Evolutionary conservation across 2,888 invertebrate species (phyloP), one percentile per base, ranked within the genome.

Genomic region (Hololepta plana): DNA sequence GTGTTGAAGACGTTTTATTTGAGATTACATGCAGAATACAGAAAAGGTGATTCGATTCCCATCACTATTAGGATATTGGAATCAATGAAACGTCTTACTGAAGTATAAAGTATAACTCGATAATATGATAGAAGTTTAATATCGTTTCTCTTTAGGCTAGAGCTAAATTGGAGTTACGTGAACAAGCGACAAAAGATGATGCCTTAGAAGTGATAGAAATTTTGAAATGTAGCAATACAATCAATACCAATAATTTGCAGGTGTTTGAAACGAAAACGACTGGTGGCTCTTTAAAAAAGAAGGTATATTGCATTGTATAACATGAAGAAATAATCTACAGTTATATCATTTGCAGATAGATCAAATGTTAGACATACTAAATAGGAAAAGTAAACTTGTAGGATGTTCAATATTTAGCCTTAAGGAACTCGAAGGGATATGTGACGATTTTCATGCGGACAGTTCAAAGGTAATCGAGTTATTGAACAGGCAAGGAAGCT

Each of bases 61-160:
- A 73, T 91, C 17, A 91, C 88, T 2, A 76, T 76, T 0, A 47
- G 93, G 23, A 91, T 93, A 47, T 59, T 93, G 6, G 84, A 90
- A 54, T 90, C 87, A 1, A 64, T 93, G 33, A 76, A 90, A 32
- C 59, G 88, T 40, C 58, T 93, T 9, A 77, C 88, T 10, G 72
- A 77, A 59, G 74, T 71, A 45, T 38, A n/a, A n/a, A n/a, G n/a
- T n/a, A 26, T 32, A 28, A 12, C 6, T 10, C 8, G 14, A 15
- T 6, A 26, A n/a, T 28, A 15, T 28, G 1, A n/a, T n/a, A n/a
- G n/a, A 15, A 19, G 14, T 27, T 24, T 30, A 8, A 24, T 34
- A 27, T 26, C 16, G 23, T 27, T 17, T 28, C 8, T 22, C 28
- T 32, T 20, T 32, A 84, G 73, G 90, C 93, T 9, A 62, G 91